Evolutionary conservation across 2,797 vertebrate genomes (phyloP).

Genomic region (Tamandua tetradactyla): DNA sequence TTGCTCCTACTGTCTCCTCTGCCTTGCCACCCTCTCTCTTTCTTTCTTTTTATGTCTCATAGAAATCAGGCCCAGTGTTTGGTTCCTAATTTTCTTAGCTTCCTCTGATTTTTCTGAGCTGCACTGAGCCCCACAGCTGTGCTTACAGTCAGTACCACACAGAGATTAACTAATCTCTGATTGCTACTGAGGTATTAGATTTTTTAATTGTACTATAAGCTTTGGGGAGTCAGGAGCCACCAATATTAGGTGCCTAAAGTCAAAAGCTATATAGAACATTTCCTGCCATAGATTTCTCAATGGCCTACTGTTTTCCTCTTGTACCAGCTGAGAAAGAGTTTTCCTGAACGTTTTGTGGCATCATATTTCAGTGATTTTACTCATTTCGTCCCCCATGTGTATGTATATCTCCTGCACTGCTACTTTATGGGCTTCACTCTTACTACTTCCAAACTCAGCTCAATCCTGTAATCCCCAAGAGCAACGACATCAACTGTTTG

Average conservation of each 20-base stretch:
- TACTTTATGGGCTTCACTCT: background rate
- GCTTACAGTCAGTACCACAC: background rate
- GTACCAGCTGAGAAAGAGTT: background rate
- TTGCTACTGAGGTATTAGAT: background rate
- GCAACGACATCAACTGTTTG: background rate
- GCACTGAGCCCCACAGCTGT: background rate
- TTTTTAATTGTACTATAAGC: background rate
- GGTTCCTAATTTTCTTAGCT: background rate
- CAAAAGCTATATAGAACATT: fast-evolving
- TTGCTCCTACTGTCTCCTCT: background rate
- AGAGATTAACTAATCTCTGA: background rate
- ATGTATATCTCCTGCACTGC: background rate
- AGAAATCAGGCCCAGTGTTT: background rate
- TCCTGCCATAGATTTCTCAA: background rate
- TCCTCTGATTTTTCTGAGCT: background rate
- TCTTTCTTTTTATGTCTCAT: background rate
- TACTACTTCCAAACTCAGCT: background rate
- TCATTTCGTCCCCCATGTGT: background rate
- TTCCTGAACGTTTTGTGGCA: background rate
- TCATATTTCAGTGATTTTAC: background rate
- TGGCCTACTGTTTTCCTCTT: background rate
- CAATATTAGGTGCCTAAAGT: background rate
- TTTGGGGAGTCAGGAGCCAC: background rate
- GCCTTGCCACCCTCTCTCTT: background rate
- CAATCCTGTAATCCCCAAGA: background rate